Conservation (phyloP, 2,888 invertebrate genomes). For the Eulithis testata region DNA sequence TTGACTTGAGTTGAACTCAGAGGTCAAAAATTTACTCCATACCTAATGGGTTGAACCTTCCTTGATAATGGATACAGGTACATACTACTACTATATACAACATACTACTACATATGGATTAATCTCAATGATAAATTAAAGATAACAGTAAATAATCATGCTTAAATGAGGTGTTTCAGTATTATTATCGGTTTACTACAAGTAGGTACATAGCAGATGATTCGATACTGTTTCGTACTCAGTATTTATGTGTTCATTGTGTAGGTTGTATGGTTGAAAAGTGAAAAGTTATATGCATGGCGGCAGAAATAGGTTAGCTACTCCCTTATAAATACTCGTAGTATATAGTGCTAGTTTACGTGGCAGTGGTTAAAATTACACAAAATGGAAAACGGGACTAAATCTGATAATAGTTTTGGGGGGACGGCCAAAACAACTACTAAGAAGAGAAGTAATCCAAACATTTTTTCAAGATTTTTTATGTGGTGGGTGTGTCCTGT, state of each 20-base stretch:
- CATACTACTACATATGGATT: slow-evolving; percentile 7
- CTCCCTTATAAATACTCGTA: neutral
- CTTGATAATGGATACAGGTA: neutral
- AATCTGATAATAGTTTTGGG: slow-evolving; percentile 36
- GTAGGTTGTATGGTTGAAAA: slow-evolving; percentile 6
- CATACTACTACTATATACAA: neutral
- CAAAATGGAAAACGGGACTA: slow-evolving; percentile 45
- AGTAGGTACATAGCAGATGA: slow-evolving; percentile 15
- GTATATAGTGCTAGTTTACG: neutral
- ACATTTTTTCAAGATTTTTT: slow-evolving; percentile 68
- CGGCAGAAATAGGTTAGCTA: neutral
- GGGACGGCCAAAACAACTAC: slow-evolving; percentile 36
- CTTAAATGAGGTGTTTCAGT: slow-evolving; percentile 30
- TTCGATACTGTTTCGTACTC: slow-evolving; percentile 26
- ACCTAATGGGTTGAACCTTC: too few species aligned
- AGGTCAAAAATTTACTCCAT: too few species aligned
- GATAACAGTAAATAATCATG: slow-evolving; percentile 34
- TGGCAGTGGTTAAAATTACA: neutral
- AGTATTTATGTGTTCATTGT: slow-evolving; percentile 32
- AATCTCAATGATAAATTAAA: slow-evolving; percentile 31
- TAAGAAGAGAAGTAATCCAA: slow-evolving; percentile 59
- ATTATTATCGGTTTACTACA: slow-evolving; percentile 31
- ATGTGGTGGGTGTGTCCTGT: slow-evolving; percentile 80
- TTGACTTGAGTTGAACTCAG: too few species aligned
- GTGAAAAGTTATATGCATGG: slow-evolving; percentile 6